Base-by-base conservation (phyloP, 2,797 vertebrate genomes). In the Eremophila alpestris region DNA sequence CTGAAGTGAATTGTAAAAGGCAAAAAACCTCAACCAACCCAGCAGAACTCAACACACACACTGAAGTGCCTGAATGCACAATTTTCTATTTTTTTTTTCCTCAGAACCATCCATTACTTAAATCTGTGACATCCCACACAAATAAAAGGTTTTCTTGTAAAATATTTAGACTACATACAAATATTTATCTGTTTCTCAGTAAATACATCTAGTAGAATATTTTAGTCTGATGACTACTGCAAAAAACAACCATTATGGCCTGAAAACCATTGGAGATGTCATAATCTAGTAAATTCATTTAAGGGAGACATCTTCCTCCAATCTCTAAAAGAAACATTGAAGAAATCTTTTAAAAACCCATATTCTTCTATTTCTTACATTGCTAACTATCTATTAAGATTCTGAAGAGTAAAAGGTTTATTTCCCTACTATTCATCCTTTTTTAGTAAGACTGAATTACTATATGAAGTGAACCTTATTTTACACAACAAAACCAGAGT, bases 1-100 rank as follows among this genome's bases (percentile, higher is more conserved):
- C 0, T 55, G 21, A 70, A 83, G 20, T 29, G 7, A 51, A 18
- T 21, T 63, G 20, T 26, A 56, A 9, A 52, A 52, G 5, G 5
- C 5, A 1, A 59, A 79, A 21, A 65, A 2, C 0, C 2, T 11
- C 8, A n/a, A 8, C 14, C 16, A 40, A 69, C 29, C 24, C 30
- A 74, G 46, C 30, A 76, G 30, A 78, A 68, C 7, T 68, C 23
- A 48, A 8, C 7, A 8, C 9, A 62, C 36, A 10, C 54, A 40
- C 73, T 46, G 41, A 68, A 87, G 21, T 7, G 22, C 21, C 36
- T 38, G 38, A 38, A 65, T 5, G 71, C 2, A 32, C 1, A n/a
- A 13, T 21, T 41, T 32, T 36, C 11, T 3, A 29, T 21, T 65
- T 40, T 38, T 36, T 36, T 36, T 32, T 11, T 1, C 38, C 34